Evolutionary conservation across 1,140 invertebrate genomes (phyloP), one percentile per base, ranked within the genome.

Genomic region (Bombus haemorrhoidalis): DNA sequence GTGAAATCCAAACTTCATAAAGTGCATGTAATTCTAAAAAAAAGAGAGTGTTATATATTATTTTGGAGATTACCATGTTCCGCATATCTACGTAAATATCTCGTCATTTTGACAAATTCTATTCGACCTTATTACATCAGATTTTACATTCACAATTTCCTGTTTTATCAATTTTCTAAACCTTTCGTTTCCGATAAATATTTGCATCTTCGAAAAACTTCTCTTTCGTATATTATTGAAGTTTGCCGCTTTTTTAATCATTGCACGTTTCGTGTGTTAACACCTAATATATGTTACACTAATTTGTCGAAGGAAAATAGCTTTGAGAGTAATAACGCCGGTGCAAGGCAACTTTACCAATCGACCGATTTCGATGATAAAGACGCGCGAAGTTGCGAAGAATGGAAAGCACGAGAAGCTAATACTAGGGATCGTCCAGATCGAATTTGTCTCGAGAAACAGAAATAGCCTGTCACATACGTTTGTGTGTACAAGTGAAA

Each of bases 401-500:
- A 32, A 34, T 53, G 9, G 15, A 53, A 18, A 53, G 18, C 47
- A 53, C 6, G 18, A 37, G 77, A 34, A 71, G 62, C 77, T 68
- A 82, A 74, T 81, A 59, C 74, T 39, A 79, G 37, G 83, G 68
- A 84, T 87, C 81, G 59, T 83, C 71, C 43, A 75, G 32, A 53
- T 88, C 80, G 81, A 88, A 53, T 79, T 73, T 53, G 47, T 78
- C 87, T 69, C 76, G 74, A 68, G 73, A 68, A n/a, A 34, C 37
- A 53, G 59, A 39, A 53, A 34, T 64, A 82, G 71, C 41, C 3
- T 75, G 71, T 39, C 5, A 39, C 47, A 34, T 62, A 64, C 43
- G 47, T 43, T 47, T 68, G 32, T 59, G 25, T n/a, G 39, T 25
- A 32, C n/a, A 37, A 34, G 57, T 32, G 13, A n/a, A 64, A 8